phyloP scores from a whole-genome alignment of 2,113 vertebrate genomes.

The Rynchops niger region DNA sequence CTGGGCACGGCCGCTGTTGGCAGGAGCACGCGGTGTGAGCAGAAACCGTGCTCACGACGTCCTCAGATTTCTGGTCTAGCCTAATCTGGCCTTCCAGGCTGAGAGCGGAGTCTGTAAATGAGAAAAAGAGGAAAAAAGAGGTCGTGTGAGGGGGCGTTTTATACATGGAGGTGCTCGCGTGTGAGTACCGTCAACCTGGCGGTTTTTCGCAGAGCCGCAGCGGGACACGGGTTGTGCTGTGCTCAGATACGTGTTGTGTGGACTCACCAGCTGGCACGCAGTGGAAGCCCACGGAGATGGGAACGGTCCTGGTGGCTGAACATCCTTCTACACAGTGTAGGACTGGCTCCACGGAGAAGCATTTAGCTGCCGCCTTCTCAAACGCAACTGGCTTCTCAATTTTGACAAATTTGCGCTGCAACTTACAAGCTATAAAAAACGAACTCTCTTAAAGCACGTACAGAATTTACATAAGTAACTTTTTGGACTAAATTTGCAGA shows the following conservation, averaged over 20 bases:
- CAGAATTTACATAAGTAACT: neutral
- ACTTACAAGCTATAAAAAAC: constrained; percentile 68
- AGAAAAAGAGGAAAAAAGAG: neutral
- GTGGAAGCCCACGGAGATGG: constrained; percentile 73
- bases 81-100: neutral
- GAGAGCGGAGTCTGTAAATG: neutral
- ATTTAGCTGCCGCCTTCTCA: constrained; percentile 66
- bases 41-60: neutral
- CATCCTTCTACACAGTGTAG: constrained; percentile 75
- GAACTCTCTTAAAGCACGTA: neutral
- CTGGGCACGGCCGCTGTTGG: neutral
- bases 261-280: constrained; percentile 72
- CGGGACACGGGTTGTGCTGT: fast-evolving
- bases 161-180: fast-evolving
- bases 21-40: constrained; percentile 3
- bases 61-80: constrained; percentile 25
- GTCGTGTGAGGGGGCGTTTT: fast-evolving
- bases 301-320: constrained; percentile 37
- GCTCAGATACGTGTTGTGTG: fast-evolving
- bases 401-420: constrained; percentile 71
- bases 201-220: fast-evolving
- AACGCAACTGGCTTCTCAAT: constrained; percentile 65
- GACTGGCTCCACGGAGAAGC: constrained; percentile 78
- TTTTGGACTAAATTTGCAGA: neutral
- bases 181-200: fast-evolving